These are phyloP conservation scores for Arothron firmamentum DNA, from an alignment of 2,113 vertebrate species.

Conservation along the genomic window DNA sequence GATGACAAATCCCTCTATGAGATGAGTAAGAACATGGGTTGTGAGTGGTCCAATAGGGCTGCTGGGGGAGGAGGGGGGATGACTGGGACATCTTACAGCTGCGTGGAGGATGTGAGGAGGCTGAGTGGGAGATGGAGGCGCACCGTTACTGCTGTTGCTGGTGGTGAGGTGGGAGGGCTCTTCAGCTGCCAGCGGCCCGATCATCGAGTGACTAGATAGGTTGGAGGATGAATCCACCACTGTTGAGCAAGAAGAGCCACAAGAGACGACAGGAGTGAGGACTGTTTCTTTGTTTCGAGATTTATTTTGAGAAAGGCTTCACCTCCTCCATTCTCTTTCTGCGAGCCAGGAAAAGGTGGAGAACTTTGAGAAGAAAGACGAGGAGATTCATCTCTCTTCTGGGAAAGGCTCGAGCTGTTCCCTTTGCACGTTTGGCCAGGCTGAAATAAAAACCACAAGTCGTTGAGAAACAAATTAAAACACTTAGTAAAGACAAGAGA, in stretches of 20 bases:
- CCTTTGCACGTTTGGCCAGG: constrained; percentile 74
- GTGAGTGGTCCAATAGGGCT: constrained; percentile 82
- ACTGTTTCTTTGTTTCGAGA: background rate
- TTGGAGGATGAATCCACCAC: constrained; percentile 63
- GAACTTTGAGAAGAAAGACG: constrained; percentile 41
- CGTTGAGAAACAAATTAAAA: background rate
- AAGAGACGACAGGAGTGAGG: background rate
- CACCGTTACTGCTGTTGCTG: constrained; percentile 40
- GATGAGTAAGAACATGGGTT: constrained; percentile 88
- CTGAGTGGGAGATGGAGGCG: constrained; percentile 46
- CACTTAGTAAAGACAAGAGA: background rate
- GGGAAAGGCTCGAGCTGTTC: constrained; percentile 78
- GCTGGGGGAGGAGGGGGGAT: constrained; percentile 72
- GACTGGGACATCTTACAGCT: constrained; percentile 76
- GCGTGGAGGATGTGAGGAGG: constrained; percentile 82
- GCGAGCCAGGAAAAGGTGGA: too few species aligned
- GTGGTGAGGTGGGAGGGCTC: constrained; percentile 76
- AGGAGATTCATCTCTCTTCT: constrained; percentile 74
- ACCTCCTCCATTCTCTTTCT: constrained; percentile 78
- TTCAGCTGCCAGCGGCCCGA: constrained; percentile 79
- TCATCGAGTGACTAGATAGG: constrained; percentile 79
- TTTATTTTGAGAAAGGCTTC: background rate
- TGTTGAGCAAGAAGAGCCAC: constrained; percentile 14
- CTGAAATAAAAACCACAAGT: constrained; percentile 36
- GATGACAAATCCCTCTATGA: constrained; percentile 94